Conservation (phyloP, 2,888 invertebrate species). For the Mesorhabditis sp. region DNA sequence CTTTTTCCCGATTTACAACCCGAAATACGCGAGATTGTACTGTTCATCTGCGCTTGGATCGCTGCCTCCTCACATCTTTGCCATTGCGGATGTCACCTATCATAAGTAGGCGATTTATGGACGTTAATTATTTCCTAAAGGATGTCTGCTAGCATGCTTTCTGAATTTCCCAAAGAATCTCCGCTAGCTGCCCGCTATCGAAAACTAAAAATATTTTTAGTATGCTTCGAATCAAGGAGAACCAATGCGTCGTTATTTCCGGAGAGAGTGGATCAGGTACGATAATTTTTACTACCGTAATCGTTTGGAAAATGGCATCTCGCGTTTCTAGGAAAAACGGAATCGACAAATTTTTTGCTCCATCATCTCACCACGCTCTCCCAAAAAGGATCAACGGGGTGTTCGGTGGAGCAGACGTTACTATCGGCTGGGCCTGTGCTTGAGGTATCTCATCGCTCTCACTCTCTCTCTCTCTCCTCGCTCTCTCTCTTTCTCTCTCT, state of each 20-base stretch:
- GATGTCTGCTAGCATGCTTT: neutral
- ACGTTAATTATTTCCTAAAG: neutral
- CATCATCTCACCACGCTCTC: slow-evolving; percentile 85
- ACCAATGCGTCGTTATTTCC: slow-evolving; percentile 85
- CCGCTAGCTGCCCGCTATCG: neutral
- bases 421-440: slow-evolving; percentile 90
- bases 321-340: slow-evolving; percentile 72
- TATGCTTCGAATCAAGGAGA: slow-evolving; percentile 83
- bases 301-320: too few species aligned
- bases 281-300: neutral
- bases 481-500: too few species aligned
- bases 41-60: slow-evolving; percentile 83
- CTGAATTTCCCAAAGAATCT: neutral
- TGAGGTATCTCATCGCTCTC: slow-evolving; percentile 65
- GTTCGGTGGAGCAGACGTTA: slow-evolving; percentile 93
- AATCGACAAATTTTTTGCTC: slow-evolving; percentile 88
- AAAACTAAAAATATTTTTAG: slow-evolving; percentile 24
- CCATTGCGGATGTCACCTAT: slow-evolving; percentile 66
- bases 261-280: slow-evolving; percentile 44
- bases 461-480: too few species aligned
- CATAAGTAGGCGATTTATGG: slow-evolving; percentile 48
- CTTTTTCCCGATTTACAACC: slow-evolving; percentile 95
- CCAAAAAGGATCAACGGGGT: slow-evolving; percentile 87
- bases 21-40: slow-evolving; percentile 90
- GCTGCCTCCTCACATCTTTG: slow-evolving; percentile 92